Conservation (phyloP, 2,113 vertebrate species). For the Labeo catla region DNA sequence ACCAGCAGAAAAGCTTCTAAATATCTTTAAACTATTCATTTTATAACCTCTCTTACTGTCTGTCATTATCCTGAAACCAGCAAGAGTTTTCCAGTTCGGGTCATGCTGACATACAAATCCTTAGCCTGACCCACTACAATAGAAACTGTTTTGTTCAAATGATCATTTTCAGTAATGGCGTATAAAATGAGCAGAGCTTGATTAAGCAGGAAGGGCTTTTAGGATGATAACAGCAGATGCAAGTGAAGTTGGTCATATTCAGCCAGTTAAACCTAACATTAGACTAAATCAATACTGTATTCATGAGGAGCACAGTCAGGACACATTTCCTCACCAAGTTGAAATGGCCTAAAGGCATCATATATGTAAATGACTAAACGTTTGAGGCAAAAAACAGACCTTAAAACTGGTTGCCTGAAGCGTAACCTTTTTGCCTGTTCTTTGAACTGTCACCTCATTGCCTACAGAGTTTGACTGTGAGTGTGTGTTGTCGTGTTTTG, state of each 20-base stretch:
- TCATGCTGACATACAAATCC: background rate
- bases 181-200: background rate
- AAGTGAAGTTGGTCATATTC: constrained; percentile 1
- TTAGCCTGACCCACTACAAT: background rate
- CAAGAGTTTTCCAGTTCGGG: background rate
- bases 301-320: background rate
- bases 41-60: background rate
- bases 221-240: constrained; percentile 3
- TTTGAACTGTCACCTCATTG: background rate
- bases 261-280: background rate
- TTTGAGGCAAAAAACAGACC: background rate
- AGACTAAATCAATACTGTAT: background rate
- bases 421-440: background rate
- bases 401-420: background rate
- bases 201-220: background rate
- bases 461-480: background rate
- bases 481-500: background rate
- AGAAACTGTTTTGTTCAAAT: background rate
- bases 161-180: background rate
- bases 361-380: background rate
- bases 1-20: background rate
- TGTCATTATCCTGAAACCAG: background rate
- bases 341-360: background rate
- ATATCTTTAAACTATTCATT: background rate
- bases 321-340: background rate